Percentiles rank a stretch among this genome's conserved stretches.
Conservation (phyloP, 2,113 vertebrate genomes). For the Bos indicus region DNA sequence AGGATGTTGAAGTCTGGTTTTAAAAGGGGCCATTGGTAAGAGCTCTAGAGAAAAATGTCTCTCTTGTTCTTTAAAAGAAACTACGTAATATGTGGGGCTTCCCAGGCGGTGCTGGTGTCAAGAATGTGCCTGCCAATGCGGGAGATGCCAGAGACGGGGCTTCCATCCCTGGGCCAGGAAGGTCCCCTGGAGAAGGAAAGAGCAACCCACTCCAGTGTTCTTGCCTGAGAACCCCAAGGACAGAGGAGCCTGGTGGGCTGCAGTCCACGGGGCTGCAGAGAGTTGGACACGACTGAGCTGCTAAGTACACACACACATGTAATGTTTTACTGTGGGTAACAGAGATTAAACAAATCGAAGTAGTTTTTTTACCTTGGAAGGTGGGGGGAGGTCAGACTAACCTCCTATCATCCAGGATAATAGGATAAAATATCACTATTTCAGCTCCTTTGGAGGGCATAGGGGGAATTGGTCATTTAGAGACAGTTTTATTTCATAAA, state of each 20-base stretch:
- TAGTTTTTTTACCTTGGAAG: neutral
- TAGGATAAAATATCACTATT: neutral
- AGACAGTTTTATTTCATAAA: constrained; percentile 16
- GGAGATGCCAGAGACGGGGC: neutral
- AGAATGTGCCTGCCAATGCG: neutral
- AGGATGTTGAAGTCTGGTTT: neutral
- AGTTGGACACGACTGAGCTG: neutral
- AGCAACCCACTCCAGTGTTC: neutral
- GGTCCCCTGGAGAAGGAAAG: neutral
- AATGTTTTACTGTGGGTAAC: neutral
- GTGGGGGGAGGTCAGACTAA: neutral
- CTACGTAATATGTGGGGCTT: neutral
- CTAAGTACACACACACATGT: neutral
- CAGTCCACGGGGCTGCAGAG: neutral
- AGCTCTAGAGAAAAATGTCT: neutral
- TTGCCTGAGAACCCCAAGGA: neutral
- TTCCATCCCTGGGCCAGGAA: neutral
- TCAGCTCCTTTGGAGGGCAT: neutral
- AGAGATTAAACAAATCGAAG: neutral
- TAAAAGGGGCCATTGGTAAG: neutral
- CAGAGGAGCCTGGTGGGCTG: neutral
- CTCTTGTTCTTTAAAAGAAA: neutral
- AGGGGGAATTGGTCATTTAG: neutral
- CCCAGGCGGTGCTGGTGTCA: neutral
- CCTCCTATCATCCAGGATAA: neutral